Evolutionary conservation across 2,888 invertebrate genomes (phyloP).

Genomic region (Thalpophila matura): DNA sequence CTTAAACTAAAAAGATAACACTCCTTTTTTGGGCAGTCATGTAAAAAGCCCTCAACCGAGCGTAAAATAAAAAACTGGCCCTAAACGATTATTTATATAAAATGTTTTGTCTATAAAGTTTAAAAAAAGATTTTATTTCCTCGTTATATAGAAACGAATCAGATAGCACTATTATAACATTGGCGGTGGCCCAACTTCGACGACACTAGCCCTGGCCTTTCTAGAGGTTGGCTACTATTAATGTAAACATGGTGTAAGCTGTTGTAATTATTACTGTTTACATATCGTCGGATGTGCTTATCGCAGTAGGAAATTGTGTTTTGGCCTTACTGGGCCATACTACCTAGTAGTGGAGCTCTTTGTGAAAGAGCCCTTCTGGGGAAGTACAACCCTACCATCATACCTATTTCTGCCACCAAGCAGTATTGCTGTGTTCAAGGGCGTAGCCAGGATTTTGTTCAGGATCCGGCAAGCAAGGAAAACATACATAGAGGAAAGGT

Average conservation of each 20-base stretch:
- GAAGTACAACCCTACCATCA: too few relatives aligned
- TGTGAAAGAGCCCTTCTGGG: too few relatives aligned
- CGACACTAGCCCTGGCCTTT: constrained; percentile 86
- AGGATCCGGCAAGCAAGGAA: too few relatives aligned
- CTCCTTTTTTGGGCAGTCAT: too few relatives aligned
- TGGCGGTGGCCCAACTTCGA: constrained; percentile 82
- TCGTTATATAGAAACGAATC: constrained; percentile 65
- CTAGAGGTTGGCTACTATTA: constrained; percentile 84
- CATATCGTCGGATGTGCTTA: constrained; percentile 47
- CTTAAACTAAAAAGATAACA: too few relatives aligned
- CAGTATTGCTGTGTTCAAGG: too few relatives aligned
- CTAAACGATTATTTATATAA: not conserved
- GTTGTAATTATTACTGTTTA: constrained; percentile 62
- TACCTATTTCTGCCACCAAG: too few relatives aligned
- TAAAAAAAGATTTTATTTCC: constrained; percentile 53
- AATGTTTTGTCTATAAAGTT: constrained; percentile 44
- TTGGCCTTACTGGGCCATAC: too few relatives aligned
- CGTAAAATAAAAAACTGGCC: not conserved
- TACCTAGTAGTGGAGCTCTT: too few relatives aligned
- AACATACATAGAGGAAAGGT: too few relatives aligned
- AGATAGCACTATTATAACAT: constrained; percentile 69
- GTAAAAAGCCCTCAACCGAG: not conserved
- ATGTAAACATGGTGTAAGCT: constrained; percentile 73
- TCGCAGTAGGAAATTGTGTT: not conserved
- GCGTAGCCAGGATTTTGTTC: too few relatives aligned